Base-by-base conservation (phyloP, 2,888 invertebrate genomes). In the Archaeoteleia sp. region DNA sequence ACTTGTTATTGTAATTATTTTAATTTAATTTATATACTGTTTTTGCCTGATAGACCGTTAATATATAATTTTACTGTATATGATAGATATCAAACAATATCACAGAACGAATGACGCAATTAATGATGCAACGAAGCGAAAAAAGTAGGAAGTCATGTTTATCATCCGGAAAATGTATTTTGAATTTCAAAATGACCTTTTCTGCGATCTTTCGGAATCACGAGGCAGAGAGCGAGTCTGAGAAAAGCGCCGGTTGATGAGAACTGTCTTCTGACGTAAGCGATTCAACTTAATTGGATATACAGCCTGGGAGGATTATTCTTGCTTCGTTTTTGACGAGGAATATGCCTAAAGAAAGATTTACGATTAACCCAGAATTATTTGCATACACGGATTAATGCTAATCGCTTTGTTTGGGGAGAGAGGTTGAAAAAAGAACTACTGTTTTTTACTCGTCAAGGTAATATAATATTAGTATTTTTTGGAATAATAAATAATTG, bases 241-340 rank as follows among this genome's bases (percentile, higher is more conserved):
- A 57, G 58, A 42, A 58, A 58, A 48, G 39, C 43, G 46, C n/a
- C 57, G 46, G 46, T 35, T 46, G 10, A 46, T 23, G 15, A 5
- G 5, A 2, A 5, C 20, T 2, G 2, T 20, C 20, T 20, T 20
- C 27, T 55, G 62, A 55, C 62, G 55, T 55, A 35, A 57, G 55
- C 45, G 55, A 51, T 57, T 43, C 45, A 25, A 45, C 45, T 49
- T 63, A 63, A 63, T 63, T 61, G 55, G 63, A n/a, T n/a, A 63
- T 45, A 42, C 35, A 49, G 45, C 49, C 55, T 13, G 45, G 32
- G 43, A 49, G 43, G n/a, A 32, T n/a, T 25, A 12, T 43, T 5
- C 43, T 7, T 34, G 43, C 54, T 27, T 35, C 35, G 27, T 23
- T 34, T 34, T 34, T 14, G 8, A 12, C 34, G 34, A 7, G 13